Evolutionary conservation across 2,113 vertebrate genomes (phyloP), one percentile per base, ranked within the genome.

Genomic region (Choloepus hoffmanni): DNA sequence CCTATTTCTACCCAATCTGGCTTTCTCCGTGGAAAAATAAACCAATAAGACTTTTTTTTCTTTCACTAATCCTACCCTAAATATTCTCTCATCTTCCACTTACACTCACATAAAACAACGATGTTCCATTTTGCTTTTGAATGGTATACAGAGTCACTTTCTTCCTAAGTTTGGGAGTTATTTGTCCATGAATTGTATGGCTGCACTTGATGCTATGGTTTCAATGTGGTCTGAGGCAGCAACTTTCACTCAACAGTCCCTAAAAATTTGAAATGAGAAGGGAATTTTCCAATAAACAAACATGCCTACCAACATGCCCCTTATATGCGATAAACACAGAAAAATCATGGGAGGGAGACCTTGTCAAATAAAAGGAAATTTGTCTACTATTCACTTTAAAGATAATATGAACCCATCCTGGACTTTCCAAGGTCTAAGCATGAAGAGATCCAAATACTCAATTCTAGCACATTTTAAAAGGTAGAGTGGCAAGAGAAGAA

Each of bases 11-110:
- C 13, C 45, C 53, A 95, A 14, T 92, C 30, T 93, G 62, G 67
- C 70, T 95, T 95, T 95, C 73, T 97, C 60, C 70, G 19, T 95
- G 77, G 77, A 95, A 96, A 96, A 94, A 65, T 85, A 96, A 96
- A 88, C 18, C 21, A 95, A 1, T 63, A 68, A 87, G 21, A 1
- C 4, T 62, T 40, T 63, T 83, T 81, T 67, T 11, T 7, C 4
- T 36, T 95, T 93, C 45, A 74, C 62, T 82, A 93, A 85, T 85
- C 55, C 53, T 89, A 91, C 10, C 24, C 58, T 86, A 72, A 93
- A 92, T 90, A 92, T 93, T 63, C 84, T 95, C 28, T 92, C 90
- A 48, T 33, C 48, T 90, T 94, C 36, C 30, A 76, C 43, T 92
- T 76, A 60, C 2, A 50, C 30, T 92, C 50, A 86, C 36, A 55